Evolutionary conservation across 2,888 invertebrate genomes (phyloP).

Genomic region (Aleiodes testaceus): DNA sequence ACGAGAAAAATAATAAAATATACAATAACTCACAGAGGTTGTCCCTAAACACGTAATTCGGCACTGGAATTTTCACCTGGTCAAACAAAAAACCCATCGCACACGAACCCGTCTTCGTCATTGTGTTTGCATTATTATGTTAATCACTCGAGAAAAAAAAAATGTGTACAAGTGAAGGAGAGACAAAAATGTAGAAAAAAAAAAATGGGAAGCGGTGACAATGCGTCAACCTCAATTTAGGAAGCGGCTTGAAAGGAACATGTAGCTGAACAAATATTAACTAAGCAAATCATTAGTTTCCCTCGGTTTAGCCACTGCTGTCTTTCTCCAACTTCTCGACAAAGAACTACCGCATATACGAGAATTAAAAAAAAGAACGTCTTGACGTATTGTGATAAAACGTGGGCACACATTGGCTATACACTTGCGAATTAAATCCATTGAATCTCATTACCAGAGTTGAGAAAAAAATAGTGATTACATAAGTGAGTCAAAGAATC

Average conservation of each 20-base stretch:
- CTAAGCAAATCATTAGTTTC: constrained; percentile 71
- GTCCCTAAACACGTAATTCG: constrained; percentile 35
- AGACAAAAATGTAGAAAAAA: neutral
- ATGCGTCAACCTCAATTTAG: constrained; percentile 72
- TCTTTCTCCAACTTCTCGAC: neutral
- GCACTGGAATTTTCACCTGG: constrained; percentile 70
- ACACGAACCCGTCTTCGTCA: constrained; percentile 61
- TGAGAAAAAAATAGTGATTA: neutral
- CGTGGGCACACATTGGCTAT: too few species aligned
- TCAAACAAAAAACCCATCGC: constrained; percentile 65
- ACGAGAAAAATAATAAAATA: constrained; percentile 1
- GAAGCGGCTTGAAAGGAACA: constrained; percentile 68
- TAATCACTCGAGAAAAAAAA: constrained; percentile 61
- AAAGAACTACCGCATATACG: constrained; percentile 4
- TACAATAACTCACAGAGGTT: constrained; percentile 36
- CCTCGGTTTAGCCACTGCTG: constrained; percentile 47
- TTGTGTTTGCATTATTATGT: constrained; percentile 72
- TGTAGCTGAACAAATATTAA: constrained; percentile 70
- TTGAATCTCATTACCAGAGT: neutral
- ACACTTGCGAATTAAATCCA: too few species aligned
- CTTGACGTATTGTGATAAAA: too few species aligned
- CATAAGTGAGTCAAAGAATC: neutral
- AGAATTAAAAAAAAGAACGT: neutral
- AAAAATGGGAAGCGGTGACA: constrained; percentile 62
- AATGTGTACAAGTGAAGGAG: neutral